Evolutionary conservation across 2,797 vertebrate genomes (phyloP), one percentile per base, ranked within the genome.

Genomic region (Macropodus opercularis): DNA sequence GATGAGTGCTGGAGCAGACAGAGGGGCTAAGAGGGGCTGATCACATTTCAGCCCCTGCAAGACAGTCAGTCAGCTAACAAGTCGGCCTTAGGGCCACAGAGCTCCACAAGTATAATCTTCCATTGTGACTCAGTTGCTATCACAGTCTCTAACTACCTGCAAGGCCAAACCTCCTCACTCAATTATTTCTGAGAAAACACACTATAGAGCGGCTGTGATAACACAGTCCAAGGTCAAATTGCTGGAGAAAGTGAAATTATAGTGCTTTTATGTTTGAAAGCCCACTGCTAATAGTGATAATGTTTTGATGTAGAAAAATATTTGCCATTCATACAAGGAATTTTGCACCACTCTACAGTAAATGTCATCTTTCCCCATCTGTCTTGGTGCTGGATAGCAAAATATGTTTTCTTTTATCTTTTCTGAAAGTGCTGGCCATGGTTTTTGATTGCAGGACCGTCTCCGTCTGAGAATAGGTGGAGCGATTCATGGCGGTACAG

Each of bases 1-100:
- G 55, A 68, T 21, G 59, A 67, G 65, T 87, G 68, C 69, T 84
- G 75, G 62, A 85, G 71, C 65, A 62, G 66, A 72, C 61, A 75
- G 61, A 54, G 55, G 60, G 75, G 48, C 68, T 74, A 70, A 79
- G 52, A 80, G 54, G 42, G 48, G 41, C 61, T 79, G 63, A 72
- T 84, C 68, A 72, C 77, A 80, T 69, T 73, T 61, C 38, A 27
- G 47, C 55, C 71, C 53, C 65, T 5, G 32, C 66, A 82, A 85
- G 58, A 76, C 64, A 67, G 70, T 61, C 69, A 65, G 47, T 58
- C 77, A 69, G 56, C 69, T 71, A 83, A 72, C 64, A 67, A 77
- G 52, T 72, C 60, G 47, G 63, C 76, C 76, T 73, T 6, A 3
- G 38, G 59, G 63, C 59, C 67, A 42, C 58, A 32, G 34, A 58